Evolutionary conservation across 92 coral and sea anemone species (phyloP).

Genomic region (Chrysogorgia sp.): DNA sequence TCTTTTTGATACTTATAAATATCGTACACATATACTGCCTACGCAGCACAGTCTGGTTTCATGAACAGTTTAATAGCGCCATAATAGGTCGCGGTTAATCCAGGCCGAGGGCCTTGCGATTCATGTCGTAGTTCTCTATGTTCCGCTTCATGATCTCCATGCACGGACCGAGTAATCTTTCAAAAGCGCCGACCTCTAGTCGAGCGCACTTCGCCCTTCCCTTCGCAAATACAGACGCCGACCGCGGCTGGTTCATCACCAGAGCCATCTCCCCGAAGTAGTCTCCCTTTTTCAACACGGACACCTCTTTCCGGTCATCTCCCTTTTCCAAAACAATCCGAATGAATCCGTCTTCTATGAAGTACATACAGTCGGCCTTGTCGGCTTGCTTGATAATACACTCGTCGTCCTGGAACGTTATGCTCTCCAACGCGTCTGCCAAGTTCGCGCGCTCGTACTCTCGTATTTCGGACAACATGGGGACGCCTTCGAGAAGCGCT

Average conservation of each 20-base stretch:
- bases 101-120: conserved; percentile 83
- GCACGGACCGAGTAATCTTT: conserved; percentile 93
- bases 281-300: conserved; percentile 75
- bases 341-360: conserved; percentile 85
- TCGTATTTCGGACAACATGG: conserved; percentile 78
- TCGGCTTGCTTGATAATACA: conserved; percentile 86
- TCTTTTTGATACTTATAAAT: neutral
- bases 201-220: conserved; percentile 80
- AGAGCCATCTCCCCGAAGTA: conserved; percentile 94
- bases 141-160: conserved; percentile 98
- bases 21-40: neutral
- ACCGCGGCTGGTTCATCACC: conserved; percentile 91
- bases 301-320: conserved; percentile 71
- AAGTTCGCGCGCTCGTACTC: conserved; percentile 90
- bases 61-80: neutral
- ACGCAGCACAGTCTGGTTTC: neutral
- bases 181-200: conserved; percentile 87
- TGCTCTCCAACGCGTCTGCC: conserved; percentile 91
- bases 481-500: conserved; percentile 78
- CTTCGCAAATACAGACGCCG: conserved; percentile 87
- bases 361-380: conserved; percentile 97
- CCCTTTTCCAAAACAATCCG: conserved; percentile 77
- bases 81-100: conserved; percentile 13
- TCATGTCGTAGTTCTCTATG: conserved; percentile 81
- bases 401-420: conserved; percentile 74